Evolutionary conservation across 2,797 vertebrate genomes (phyloP), one percentile per base, ranked within the genome.

Genomic region (Botia kubotai): DNA sequence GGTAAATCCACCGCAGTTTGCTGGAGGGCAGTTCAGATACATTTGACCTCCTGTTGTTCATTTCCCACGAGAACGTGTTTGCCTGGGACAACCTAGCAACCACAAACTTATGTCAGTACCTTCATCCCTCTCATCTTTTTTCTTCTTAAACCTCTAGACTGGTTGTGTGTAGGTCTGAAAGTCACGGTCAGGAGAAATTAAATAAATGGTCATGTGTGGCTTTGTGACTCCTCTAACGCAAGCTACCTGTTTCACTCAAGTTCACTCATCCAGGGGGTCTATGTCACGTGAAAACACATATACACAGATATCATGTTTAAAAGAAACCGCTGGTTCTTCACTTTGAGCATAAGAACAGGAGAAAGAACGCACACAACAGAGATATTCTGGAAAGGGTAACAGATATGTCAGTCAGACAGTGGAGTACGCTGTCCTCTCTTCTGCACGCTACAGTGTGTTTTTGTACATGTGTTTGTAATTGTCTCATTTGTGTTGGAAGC

Each of bases 381-480:
- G 90, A 84, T 77, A 72, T 91, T 92, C 84, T 81, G 83, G 82
- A 83, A 86, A 62, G 67, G 33, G 84, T 78, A 85, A 82, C 17
- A 75, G 81, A 88, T 86, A 85, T 75, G 82, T 89, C 83, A 87
- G 87, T 89, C 82, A 82, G 85, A 85, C 83, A 53, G 80, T 69
- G 69, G 16, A 79, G 74, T 63, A 76, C 82, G 53, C 69, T 80
- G 81, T 80, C 39, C 76, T 84, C 78, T 81, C 46, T 79, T 83
- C 86, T 72, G 81, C 14, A 80, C 85, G 66, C 83, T 65, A 55
- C 50, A 36, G 77, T 81, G 66, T 68, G 75, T 79, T 83, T 86
- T 75, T 23, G 77, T 86, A 60, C 91, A 92, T 89, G 77, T 91
- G 92, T 87, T 91, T 90, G 85, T 91, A 86, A 90, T 91, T 90